Base-by-base conservation (phyloP, 2,888 invertebrate species). In the Melinaea marsaeus region DNA sequence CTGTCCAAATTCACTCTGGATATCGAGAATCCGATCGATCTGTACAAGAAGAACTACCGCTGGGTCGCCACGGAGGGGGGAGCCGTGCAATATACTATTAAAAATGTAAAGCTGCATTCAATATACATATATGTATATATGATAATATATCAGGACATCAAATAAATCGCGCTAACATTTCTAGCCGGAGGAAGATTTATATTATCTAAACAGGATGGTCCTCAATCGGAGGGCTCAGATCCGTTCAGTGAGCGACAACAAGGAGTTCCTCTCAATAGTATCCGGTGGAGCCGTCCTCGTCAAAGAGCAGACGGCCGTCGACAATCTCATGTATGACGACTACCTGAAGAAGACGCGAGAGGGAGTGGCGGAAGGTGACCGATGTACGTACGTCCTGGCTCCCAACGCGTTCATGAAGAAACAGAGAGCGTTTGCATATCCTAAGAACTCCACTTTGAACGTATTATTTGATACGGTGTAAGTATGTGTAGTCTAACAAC, bases 1-100 rank as follows among this genome's bases (percentile, higher is more conserved):
- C 86, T 96, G 22, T 96, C 96, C 5, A 94, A 95, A 79, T 96
- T 97, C 73, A 96, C 96, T 0, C 87, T 97, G 71, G 95, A 96
- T 22, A 95, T 95, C 57, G 94, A 94, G 71, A 92, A 91, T 47
- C 91, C 95, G 0, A 81, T 92, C 55, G 96, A 96, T 77, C 92
- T 97, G 66, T 82, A 79, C 54, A 85, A 84, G 73, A 94, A 94
- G 75, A 92, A 92, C 75, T 94, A 94, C 71, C 88, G 92, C 57
- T 97, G 97, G 95, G 92, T 95, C 0, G 91, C 95, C 0, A 81
- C 92, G 9, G 92, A 93, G 63, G 96, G 95, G 0, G 93, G 94
- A 33, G 92, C 94, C 0, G 91, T 97, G 0, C 93, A 95, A 74
- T 93, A 92, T 72, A 87, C 93, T 13, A 91, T 95, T 35, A 91